Evolutionary conservation across 1,140 invertebrate genomes (phyloP).

Genomic region (Trypoxylus dichotomus): DNA sequence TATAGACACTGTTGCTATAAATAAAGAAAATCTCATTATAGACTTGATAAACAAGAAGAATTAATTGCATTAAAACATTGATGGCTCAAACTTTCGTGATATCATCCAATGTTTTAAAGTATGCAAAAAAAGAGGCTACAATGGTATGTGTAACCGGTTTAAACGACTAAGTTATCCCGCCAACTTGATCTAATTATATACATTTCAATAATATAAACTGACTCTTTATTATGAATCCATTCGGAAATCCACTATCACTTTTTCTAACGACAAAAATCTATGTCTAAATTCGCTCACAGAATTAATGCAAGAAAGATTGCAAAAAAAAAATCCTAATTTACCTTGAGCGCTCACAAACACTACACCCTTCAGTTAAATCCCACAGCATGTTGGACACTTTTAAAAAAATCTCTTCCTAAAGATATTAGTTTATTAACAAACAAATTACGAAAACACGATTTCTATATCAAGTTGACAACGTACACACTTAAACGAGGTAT

Average conservation of each 20-base stretch:
- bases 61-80: background rate
- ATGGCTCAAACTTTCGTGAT: background rate
- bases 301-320: background rate
- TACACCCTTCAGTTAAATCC: background rate
- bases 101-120: slow-evolving; percentile 21
- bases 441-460: background rate
- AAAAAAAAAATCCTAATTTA: slow-evolving; percentile 3
- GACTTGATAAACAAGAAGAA: background rate
- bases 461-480: background rate
- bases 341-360: slow-evolving; percentile 11
- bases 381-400: background rate
- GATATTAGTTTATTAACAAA: background rate
- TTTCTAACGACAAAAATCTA: background rate
- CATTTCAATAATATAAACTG: background rate
- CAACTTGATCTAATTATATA: background rate
- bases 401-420: background rate
- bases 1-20: slow-evolving; percentile 24
- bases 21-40: slow-evolving; percentile 13
- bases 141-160: slow-evolving; percentile 17
- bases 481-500: background rate
- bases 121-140: background rate
- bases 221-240: background rate
- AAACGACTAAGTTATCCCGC: slow-evolving; percentile 2
- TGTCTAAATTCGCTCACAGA: background rate
- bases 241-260: background rate